Evolutionary conservation across 2,888 invertebrate genomes (phyloP).

Genomic region (Nephrotoma flavescens): DNA sequence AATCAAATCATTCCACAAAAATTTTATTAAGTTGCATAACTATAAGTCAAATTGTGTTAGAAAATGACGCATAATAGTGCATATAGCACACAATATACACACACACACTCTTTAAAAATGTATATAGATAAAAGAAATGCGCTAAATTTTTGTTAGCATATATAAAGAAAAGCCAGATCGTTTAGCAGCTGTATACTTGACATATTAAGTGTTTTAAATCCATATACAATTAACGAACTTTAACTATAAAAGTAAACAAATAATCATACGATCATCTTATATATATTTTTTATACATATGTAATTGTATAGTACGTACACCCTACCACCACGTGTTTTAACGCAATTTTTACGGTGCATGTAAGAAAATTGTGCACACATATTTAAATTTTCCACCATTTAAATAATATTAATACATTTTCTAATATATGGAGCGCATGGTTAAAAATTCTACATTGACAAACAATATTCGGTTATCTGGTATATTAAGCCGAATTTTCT

Average conservation of each 20-base stretch:
- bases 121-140: neutral
- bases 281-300: neutral
- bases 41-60: neutral
- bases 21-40: neutral
- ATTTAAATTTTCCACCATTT: neutral
- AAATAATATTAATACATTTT: neutral
- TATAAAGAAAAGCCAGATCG: neutral
- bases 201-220: neutral
- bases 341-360: neutral
- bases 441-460: neutral
- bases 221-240: neutral
- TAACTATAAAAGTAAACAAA: neutral
- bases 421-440: neutral
- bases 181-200: neutral
- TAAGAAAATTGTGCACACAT: neutral
- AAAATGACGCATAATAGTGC: neutral
- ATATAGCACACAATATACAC: neutral
- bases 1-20: neutral
- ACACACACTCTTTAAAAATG: no score
- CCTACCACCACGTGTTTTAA: neutral
- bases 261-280: neutral
- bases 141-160: neutral
- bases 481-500: neutral
- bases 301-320: neutral
- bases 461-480: neutral